Evolutionary conservation across 2,888 invertebrate species (phyloP), one percentile per base, ranked within the genome.

Genomic region (Venusia cambrica): DNA sequence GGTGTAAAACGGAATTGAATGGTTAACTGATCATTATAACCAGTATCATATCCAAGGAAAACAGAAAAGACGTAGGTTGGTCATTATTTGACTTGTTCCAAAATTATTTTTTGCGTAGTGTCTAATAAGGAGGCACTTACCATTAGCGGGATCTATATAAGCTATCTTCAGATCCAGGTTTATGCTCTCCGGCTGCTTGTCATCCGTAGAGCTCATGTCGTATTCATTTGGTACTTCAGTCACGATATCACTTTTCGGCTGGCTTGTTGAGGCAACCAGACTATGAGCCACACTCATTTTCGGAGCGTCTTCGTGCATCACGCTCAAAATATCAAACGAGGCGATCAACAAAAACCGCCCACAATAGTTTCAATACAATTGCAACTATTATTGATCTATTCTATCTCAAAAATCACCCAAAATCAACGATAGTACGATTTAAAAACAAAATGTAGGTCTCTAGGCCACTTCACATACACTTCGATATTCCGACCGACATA

Each of bases 391-490:
- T 79, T 80, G 49, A 65, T 62, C 56, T 51, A 89, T 87, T 89
- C 73, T 89, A 89, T 90, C 89, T 73, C 88, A 89, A 90, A 88
- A 89, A 88, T 66, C 87, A 89, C 63, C 61, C 65, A 57, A 65
- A 57, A 60, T 65, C 60, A 67, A 62, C 65, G 66, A 64, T 71
- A 71, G 66, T 62, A 55, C 54, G 65, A 57, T 68, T 73, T 71
- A 69, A 73, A 73, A 81, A 75, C 76, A 75, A 78, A 92, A 93
- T 93, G 92, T 93, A 93, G 93, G 93, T 93, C 93, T 93, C 90
- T 93, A 92, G 93, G 93, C 92, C 93, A 93, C 92, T 92, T 92
- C 92, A 92, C 92, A 92, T 92, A 92, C 92, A 84, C 92, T 92
- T 91, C 90, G 91, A 90, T 92, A 92, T 90, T 90, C 89, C 89